Evolutionary conservation across 2,113 vertebrate species (phyloP), one percentile per base, ranked within the genome.

Genomic region (Perca schrenkii): DNA sequence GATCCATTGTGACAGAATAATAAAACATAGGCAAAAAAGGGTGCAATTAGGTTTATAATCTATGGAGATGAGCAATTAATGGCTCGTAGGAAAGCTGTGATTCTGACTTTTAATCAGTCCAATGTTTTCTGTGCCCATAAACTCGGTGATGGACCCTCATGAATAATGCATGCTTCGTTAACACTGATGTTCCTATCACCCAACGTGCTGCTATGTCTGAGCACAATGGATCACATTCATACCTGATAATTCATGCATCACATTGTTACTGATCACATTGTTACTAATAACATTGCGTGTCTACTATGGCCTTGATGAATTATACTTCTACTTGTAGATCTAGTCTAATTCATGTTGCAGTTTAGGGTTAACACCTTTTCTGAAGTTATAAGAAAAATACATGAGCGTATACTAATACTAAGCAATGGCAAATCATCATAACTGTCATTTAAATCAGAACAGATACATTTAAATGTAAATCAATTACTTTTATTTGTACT

Each of bases 1-100:
- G 91, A 94, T 94, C 74, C 77, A 87, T 93, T 92, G 85, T 94
- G 93, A 93, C 93, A 93, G 88, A 88, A 92, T 94, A 91, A 96
- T 94, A 94, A 94, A 94, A 91, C 86, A 87, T 46, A 21, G 13
- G 63, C 69, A 85, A 86, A 89, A 91, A 90, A 78, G 19, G 21
- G 63, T 62, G 80, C 89, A 91, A 93, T 93, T 93, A 92, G 82
- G 74, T 89, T 83, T 76, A 86, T 87, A 87, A 91, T 91, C 88
- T 90, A 87, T 87, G 74, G 73, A 93, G 83, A 93, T 87, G 83
- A 86, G 86, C 88, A 93, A 94, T 92, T 93, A 92, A 79, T 65
- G 56, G 79, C 50, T 75, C 36, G 74, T 66, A 76, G 77, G 83
- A 89, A 89, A 89, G 87, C 83, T 67, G 58, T n/a, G 15, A 89